Base-by-base conservation (phyloP, 1,140 invertebrate species). In the Ceratosolen solmsi region DNA sequence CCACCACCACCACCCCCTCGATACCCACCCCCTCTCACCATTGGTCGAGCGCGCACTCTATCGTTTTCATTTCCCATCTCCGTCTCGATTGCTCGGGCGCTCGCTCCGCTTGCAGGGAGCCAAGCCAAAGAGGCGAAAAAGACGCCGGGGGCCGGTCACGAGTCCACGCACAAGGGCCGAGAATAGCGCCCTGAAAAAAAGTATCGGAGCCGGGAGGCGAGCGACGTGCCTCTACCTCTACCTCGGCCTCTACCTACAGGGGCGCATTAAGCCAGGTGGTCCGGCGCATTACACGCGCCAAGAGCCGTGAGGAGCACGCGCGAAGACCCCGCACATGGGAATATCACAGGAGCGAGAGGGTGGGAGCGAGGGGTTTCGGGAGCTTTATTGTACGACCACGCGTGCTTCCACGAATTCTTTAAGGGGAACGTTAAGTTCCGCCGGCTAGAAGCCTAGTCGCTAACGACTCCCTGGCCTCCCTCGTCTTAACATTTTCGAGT, bases 131-230 rank as follows among this genome's bases (percentile, higher is more conserved):
- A 72, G n/a, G 20, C 41, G 51, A 72, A 36, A 30, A 38, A 56
- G 65, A 38, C 36, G 38, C n/a, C 51, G 65, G 65, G 77, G 73
- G 60, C 83, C 51, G 82, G 84, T 85, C 84, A 85, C 84, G 85
- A 86, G 82, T 84, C 68, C 81, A 71, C 82, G 83, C 85, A 85
- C 84, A 85, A 76, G 82, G 77, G 76, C 77, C 81, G 75, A 75
- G 79, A 74, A 80, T 80, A 82, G 80, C 82, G 58, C 58, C 70
- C 63, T 56, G 33, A 65, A 78, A 80, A 60, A 80, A 80, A 80
- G 56, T 60, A 65, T 33, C 30, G 30, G 60, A 65, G 60, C 17
- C 60, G 30, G 60, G 17, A 36, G 60, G 33, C 33, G 3, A 68
- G 33, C 33, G 63, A 68, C 77, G 63, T 82, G 71, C 74, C 81